phyloP scores from a whole-genome alignment of 2,797 vertebrate genomes.

The Halcyon badia region DNA sequence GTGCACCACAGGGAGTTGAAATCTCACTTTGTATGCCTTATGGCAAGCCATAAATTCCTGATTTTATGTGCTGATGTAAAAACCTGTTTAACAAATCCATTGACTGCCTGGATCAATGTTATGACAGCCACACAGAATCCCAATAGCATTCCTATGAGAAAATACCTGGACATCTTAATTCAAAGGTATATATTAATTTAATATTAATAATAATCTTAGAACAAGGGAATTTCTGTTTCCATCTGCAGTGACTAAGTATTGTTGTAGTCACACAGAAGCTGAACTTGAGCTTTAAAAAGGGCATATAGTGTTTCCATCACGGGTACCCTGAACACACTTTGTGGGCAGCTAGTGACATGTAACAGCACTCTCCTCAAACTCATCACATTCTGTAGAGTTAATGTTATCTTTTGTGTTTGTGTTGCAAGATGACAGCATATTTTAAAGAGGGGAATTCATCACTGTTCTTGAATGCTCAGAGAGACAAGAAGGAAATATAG shows the following conservation, averaged over 20 bases:
- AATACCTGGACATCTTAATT: neutral
- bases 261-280: neutral
- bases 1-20: constrained; percentile 53
- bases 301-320: neutral
- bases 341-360: neutral
- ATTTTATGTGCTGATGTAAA: constrained; percentile 66
- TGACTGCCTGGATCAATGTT: constrained; percentile 66
- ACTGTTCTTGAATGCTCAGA: neutral
- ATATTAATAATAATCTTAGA: neutral
- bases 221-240: neutral
- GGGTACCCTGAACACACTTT: neutral
- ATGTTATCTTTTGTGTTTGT: neutral
- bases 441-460: neutral
- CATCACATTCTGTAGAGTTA: neutral
- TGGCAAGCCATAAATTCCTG: constrained; percentile 62
- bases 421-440: neutral
- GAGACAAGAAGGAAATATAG: neutral
- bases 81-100: constrained; percentile 64
- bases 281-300: neutral
- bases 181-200: neutral
- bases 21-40: constrained; percentile 62
- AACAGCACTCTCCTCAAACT: neutral
- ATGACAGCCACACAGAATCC: constrained; percentile 52
- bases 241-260: neutral
- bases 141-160: neutral